Evolutionary conservation across 2,888 invertebrate species (phyloP).

Genomic region (Andrena hattorfiana): DNA sequence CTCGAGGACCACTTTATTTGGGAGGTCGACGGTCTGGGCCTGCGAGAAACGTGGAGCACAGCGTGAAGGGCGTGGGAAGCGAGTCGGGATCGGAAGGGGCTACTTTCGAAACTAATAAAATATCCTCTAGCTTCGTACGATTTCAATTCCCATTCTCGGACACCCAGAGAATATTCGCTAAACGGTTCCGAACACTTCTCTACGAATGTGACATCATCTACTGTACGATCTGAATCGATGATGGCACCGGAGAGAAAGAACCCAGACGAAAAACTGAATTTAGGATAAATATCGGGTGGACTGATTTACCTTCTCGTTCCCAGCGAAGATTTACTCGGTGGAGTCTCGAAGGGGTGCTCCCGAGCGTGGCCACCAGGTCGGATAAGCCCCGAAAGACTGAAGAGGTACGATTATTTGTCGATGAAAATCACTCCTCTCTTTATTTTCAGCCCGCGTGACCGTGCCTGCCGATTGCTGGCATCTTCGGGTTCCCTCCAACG

Average conservation of each 20-base stretch:
- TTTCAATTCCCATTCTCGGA: background rate
- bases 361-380: slow-evolving; percentile 23
- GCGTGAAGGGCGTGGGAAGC: slow-evolving; percentile 9
- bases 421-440: slow-evolving; percentile 52
- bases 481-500: slow-evolving; percentile 16
- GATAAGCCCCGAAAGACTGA: slow-evolving; percentile 38
- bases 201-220: background rate
- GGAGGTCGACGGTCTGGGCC: slow-evolving; percentile 29
- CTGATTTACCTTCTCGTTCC: background rate
- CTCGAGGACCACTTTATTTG: slow-evolving; percentile 42
- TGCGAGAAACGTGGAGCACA: slow-evolving; percentile 7
- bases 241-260: too few relatives aligned
- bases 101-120: background rate
- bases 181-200: background rate
- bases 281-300: too few relatives aligned
- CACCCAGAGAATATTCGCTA: background rate
- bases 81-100: background rate
- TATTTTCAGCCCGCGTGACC: slow-evolving; percentile 45
- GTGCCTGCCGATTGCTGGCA: slow-evolving; percentile 15
- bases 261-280: too few relatives aligned
- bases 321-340: background rate
- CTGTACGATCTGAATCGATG: too few relatives aligned
- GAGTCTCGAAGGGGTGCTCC: slow-evolving; percentile 7
- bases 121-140: background rate
- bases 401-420: slow-evolving; percentile 45